phyloP scores from a whole-genome alignment of 2,113 vertebrate species.

The Pseudopodoces humilis region DNA sequence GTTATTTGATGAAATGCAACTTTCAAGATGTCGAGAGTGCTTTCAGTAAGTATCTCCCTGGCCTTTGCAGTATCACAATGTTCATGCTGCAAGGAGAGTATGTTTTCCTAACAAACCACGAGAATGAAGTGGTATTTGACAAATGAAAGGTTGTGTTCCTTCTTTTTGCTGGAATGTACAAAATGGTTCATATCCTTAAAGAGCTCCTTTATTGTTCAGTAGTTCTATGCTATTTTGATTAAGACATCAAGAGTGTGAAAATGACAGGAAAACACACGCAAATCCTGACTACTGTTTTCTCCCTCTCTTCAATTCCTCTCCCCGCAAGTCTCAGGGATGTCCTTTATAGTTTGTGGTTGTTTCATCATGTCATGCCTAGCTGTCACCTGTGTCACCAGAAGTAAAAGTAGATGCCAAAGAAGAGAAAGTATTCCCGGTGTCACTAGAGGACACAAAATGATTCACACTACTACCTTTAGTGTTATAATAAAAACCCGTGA shows the following conservation, averaged over 20 bases:
- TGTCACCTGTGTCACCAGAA: not conserved
- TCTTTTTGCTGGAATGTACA: not conserved
- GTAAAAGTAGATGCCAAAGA: not conserved
- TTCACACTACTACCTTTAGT: too few relatives aligned
- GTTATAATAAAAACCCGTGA: too few relatives aligned
- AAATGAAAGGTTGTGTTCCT: not conserved
- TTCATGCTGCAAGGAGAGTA: not conserved
- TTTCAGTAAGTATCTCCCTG: not conserved
- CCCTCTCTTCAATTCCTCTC: not conserved
- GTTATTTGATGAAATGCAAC: not conserved
- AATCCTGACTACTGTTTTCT: not conserved
- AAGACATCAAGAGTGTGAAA: not conserved
- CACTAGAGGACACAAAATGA: too few relatives aligned
- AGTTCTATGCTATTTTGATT: not conserved
- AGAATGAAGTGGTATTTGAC: not conserved
- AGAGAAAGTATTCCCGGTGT: not conserved
- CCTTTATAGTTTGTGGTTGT: not conserved
- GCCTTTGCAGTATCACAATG: not conserved
- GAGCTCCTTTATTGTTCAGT: not conserved
- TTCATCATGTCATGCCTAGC: not conserved
- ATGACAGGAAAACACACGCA: not conserved
- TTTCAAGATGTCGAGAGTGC: not conserved
- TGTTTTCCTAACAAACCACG: not conserved
- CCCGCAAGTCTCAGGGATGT: not conserved
- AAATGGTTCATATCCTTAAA: not conserved